phyloP scores from a whole-genome alignment of 2,113 vertebrate species.

The Loxodonta africana region DNA sequence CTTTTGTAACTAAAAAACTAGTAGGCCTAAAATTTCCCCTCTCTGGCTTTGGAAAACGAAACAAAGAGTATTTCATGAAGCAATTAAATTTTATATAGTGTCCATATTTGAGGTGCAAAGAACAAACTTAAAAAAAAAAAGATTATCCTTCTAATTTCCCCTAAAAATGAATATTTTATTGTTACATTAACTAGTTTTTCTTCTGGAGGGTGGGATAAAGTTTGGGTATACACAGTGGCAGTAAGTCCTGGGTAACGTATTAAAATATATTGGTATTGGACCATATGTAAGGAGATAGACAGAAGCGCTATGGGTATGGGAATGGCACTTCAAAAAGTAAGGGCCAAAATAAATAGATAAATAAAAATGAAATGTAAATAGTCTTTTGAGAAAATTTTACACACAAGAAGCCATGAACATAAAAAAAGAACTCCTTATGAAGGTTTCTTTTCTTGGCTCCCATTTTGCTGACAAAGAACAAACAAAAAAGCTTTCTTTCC shows the following conservation, averaged over 20 bases:
- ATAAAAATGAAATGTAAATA: background rate
- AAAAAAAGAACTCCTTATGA: background rate
- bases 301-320: accelerated
- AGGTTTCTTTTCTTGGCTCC: background rate
- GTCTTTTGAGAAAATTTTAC: background rate
- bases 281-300: background rate
- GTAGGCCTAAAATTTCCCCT: background rate
- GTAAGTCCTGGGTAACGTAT: background rate
- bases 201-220: background rate
- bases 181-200: background rate
- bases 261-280: background rate
- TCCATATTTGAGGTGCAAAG: background rate
- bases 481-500: background rate
- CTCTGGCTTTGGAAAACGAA: background rate
- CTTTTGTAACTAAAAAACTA: background rate
- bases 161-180: background rate
- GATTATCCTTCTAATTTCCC: background rate
- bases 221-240: background rate
- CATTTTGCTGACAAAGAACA: background rate
- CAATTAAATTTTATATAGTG: background rate
- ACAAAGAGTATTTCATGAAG: background rate
- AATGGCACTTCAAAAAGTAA: background rate
- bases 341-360: accelerated
- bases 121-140: background rate
- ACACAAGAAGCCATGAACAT: background rate